These are phyloP conservation scores for Camponotus floridanus DNA, from an alignment of 1,140 invertebrate species.

Conservation along the genomic window DNA sequence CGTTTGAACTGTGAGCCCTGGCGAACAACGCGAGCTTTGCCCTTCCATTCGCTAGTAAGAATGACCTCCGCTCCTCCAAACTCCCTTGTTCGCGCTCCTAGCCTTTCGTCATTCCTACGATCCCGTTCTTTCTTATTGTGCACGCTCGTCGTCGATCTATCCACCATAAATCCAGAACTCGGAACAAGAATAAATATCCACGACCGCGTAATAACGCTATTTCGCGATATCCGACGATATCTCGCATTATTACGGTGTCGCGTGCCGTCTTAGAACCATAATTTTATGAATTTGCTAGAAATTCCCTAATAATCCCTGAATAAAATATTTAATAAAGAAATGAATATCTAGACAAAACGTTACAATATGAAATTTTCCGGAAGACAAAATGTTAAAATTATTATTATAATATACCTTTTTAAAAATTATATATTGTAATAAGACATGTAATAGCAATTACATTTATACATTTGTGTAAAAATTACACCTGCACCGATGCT, in stretches of 20 bases:
- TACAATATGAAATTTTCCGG: neutral
- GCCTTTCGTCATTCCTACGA: conserved; percentile 48
- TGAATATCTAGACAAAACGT: neutral
- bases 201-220: conserved; percentile 57
- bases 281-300: neutral
- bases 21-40: conserved; percentile 64
- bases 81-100: conserved; percentile 16
- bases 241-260: conserved; percentile 19
- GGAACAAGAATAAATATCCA: conserved; percentile 47
- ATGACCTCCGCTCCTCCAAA: conserved; percentile 42
- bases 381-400: neutral
- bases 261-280: neutral
- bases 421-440: neutral
- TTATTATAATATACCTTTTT: neutral
- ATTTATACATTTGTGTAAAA: neutral
- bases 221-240: conserved; percentile 46
- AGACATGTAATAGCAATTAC: neutral
- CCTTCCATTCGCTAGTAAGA: conserved; percentile 61
- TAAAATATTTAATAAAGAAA: neutral
- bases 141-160: conserved; percentile 32
- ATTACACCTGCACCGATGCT: neutral
- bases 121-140: conserved; percentile 38
- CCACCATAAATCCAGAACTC: conserved; percentile 5
- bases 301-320: neutral
- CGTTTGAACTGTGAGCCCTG: conserved; percentile 66